Evolutionary conservation across 2,888 invertebrate genomes (phyloP), one percentile per base, ranked within the genome.

Genomic region (Archaeoteleia sp.): DNA sequence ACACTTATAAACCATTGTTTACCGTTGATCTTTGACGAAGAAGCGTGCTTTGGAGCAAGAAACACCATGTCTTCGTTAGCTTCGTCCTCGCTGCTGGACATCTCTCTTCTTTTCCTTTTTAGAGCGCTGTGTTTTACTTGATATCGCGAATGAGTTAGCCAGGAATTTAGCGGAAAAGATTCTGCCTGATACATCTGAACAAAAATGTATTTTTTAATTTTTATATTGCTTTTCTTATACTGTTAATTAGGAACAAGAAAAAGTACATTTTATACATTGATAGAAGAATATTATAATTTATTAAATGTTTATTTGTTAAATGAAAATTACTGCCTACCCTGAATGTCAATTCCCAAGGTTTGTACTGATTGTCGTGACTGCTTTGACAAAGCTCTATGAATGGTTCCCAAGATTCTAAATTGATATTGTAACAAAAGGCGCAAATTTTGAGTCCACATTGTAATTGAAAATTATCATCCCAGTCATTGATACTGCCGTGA

Each of bases 381-480:
- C 89, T 87, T 0, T 91, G 88, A 0, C 91, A 89, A 0, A 94
- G 93, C 74, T 95, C 95, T 0, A 95, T 83, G 0, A 96, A 83
- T 0, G 95, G 95, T 79, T 96, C 95, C 96, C 96, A 96, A 5
- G 88, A 88, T 43, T 89, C 89, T 43, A 90, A 85, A 35, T 88
- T 87, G 74, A 92, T 90, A 82, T 93, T 93, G 84, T 90, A 93
- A 78, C 90, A 91, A 15, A 88, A 88, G 1, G 88, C 86, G 72
- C 89, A 88, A 15, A 89, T 68, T 60, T 87, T 87, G 25, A 69
- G 80, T 71, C 75, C 71, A 8, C 81, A 77, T 63, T 82, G 78
- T 12, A 81, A 69, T 42, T 80, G 75, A 25, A 79, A 82, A 17
- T 79, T 74, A 30, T 71, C 68, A 25, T 76, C 74, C 74, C 81